A percentile compares a stretch with the other conserved stretches of the same genome.
These are phyloP conservation scores for Eupithecia abbreviata DNA, from an alignment of 2,888 invertebrate species.

Conservation along the genomic window DNA sequence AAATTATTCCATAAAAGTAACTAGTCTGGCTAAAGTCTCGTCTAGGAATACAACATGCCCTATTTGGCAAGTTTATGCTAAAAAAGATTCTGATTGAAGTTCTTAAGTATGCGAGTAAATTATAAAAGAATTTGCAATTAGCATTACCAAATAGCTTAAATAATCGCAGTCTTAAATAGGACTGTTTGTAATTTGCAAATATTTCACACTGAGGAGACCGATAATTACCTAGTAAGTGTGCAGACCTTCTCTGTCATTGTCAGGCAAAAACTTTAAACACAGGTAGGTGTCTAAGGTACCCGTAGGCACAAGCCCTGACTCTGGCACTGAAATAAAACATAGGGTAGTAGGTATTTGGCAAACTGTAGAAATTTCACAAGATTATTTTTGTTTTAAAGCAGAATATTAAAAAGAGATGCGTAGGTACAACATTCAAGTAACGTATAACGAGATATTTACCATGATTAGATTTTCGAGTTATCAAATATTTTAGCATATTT, in stretches of 20 bases:
- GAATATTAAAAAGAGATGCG: neutral
- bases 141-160: constrained; percentile 22
- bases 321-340: no score
- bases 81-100: constrained; percentile 11
- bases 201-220: constrained; percentile 18
- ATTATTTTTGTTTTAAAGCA: neutral
- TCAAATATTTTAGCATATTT: no score
- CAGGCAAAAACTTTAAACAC: neutral
- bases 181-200: constrained; percentile 13
- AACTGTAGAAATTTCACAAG: neutral
- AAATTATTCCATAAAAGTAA: neutral
- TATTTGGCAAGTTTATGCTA: constrained; percentile 4
- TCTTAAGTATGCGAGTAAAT: constrained; percentile 1
- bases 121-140: constrained; percentile 18
- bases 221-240: neutral
- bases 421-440: neutral
- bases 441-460: no score
- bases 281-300: neutral
- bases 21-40: no score
- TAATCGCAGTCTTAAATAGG: constrained; percentile 16
- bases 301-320: neutral
- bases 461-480: no score
- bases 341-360: no score
- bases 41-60: neutral
- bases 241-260: neutral